These are phyloP conservation scores for Epinotia nisella DNA, from an alignment of 2,888 invertebrate genomes.

Conservation along the genomic window DNA sequence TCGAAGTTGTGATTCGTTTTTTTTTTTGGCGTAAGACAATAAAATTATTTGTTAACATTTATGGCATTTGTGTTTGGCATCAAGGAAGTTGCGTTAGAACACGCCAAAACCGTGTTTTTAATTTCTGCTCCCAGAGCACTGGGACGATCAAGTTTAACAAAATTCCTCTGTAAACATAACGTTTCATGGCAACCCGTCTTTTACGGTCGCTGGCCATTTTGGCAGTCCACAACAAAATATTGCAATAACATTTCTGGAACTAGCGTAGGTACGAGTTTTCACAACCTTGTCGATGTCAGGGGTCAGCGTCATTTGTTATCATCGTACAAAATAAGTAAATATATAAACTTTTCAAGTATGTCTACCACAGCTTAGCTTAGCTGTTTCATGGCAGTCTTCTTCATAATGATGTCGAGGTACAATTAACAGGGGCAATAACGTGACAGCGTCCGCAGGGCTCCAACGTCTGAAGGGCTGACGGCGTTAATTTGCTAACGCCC, in stretches of 20 bases:
- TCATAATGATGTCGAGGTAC: conserved; percentile 45
- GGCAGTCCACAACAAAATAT: neutral
- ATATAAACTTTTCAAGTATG: neutral
- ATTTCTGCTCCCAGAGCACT: no score
- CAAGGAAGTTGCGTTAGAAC: no score
- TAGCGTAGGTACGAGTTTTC: neutral
- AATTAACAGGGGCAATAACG: conserved; percentile 69
- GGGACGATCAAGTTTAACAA: neutral
- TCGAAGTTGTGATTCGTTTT: no score
- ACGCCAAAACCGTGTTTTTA: no score
- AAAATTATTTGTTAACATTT: no score
- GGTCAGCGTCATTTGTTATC: neutral
- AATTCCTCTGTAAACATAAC: neutral
- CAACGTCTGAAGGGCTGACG: conserved; percentile 53
- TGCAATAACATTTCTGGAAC: neutral
- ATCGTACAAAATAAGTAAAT: neutral
- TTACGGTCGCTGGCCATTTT: no score
- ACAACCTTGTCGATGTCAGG: neutral
- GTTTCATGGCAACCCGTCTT: neutral
- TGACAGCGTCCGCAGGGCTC: conserved; percentile 52
- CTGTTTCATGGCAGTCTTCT: neutral
- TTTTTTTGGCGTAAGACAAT: no score
- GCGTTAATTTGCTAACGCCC: conserved; percentile 82
- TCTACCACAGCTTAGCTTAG: no score
- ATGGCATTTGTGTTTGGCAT: no score